Percentiles rank a stretch among this genome's conserved stretches.
phyloP scores from a whole-genome alignment of 2,113 vertebrate species.

The Acrocephalus arundinaceus region DNA sequence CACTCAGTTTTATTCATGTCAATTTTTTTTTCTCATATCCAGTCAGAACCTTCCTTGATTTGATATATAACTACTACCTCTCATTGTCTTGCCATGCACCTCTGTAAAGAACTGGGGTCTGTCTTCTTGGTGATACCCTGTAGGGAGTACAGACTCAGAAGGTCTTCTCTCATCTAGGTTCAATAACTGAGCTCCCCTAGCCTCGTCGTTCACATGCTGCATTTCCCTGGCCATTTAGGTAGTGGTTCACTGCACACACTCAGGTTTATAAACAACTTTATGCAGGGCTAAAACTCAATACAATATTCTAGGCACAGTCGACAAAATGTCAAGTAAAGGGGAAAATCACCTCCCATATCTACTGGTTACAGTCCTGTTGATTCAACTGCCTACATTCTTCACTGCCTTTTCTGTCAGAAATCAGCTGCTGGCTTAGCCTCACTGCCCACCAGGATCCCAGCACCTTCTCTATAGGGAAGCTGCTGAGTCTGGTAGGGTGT shows the following conservation, averaged over 20 bases:
- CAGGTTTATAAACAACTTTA: neutral
- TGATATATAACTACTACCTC: neutral
- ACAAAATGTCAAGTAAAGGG: neutral
- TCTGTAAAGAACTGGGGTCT: neutral
- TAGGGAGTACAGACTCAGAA: neutral
- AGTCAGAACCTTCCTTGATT: neutral
- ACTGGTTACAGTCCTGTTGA: neutral
- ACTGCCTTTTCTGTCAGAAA: neutral
- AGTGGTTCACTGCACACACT: neutral
- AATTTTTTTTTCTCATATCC: neutral
- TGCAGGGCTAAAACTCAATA: neutral
- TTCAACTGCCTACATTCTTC: neutral
- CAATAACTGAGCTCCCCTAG: neutral
- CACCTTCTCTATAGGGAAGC: neutral
- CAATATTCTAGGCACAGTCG: neutral
- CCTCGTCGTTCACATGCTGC: rapidly evolving
- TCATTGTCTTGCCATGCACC: neutral
- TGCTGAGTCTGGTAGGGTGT: neutral
- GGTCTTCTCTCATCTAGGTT: neutral
- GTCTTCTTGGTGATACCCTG: neutral
- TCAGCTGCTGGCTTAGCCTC: neutral
- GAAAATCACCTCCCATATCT: neutral
- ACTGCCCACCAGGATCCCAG: neutral
- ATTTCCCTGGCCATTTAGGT: neutral
- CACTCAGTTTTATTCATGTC: neutral